A percentile compares a stretch with the other conserved stretches of the same genome.
Conservation (phyloP, 2,888 invertebrate genomes). For the Leistus spinibarbis region DNA sequence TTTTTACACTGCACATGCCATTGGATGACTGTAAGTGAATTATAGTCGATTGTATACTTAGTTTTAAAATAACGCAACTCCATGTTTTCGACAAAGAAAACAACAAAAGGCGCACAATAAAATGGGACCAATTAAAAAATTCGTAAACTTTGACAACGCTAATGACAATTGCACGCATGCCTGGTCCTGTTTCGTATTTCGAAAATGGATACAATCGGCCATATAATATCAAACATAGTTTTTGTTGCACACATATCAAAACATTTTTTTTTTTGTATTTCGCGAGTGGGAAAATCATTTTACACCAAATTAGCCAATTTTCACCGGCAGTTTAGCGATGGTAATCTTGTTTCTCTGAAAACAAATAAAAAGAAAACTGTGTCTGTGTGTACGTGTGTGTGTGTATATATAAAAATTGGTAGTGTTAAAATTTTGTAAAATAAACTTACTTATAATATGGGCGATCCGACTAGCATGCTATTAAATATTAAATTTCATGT, state of each 20-base stretch:
- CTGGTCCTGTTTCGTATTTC: not conserved
- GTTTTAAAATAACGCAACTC: no score
- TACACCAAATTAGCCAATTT: not conserved
- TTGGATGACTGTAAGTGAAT: no score
- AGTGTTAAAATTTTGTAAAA: not conserved
- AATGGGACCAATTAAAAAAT: not conserved
- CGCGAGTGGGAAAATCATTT: no score
- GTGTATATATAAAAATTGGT: not conserved
- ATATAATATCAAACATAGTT: not conserved
- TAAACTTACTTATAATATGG: not conserved
- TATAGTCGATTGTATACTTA: no score
- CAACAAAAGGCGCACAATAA: no score
- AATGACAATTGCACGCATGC: no score
- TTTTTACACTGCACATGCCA: no score
- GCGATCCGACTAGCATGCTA: not conserved
- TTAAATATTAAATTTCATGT: not conserved
- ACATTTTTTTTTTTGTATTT: not conserved
- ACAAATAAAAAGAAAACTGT: not conserved
- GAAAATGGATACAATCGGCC: not conserved
- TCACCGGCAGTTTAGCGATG: not conserved
- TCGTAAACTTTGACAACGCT: not conserved
- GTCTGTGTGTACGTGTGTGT: no score
- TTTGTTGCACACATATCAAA: not conserved
- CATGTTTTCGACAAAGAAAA: no score
- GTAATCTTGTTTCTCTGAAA: not conserved